phyloP scores from a whole-genome alignment of 2,888 invertebrate genomes.

The Erebia epiphron region DNA sequence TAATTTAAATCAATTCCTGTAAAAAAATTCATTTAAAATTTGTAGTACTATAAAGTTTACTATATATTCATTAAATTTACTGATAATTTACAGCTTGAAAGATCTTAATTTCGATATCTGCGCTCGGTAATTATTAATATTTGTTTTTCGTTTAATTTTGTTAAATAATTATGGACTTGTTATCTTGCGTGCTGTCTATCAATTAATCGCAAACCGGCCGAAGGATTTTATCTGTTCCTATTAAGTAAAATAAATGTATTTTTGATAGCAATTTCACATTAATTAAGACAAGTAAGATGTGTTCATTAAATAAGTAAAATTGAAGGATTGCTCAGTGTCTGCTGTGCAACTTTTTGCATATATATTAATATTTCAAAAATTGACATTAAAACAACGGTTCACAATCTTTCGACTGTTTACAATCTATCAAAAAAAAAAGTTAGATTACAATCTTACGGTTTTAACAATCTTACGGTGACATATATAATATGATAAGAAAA shows the following conservation, averaged over 20 bases:
- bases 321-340: background rate
- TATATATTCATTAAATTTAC: too few relatives aligned
- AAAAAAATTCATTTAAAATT: too few relatives aligned
- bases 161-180: conserved; percentile 4
- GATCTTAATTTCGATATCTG: conserved; percentile 6
- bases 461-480: too few relatives aligned
- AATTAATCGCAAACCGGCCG: conserved; percentile 6
- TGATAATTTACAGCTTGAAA: conserved; percentile 12
- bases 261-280: conserved; percentile 3
- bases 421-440: too few relatives aligned
- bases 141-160: conserved; percentile 16
- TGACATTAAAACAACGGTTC: too few relatives aligned
- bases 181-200: conserved; percentile 14
- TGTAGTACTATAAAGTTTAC: too few relatives aligned
- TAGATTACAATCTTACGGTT: too few relatives aligned
- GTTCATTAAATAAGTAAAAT: background rate
- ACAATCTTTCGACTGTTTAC: too few relatives aligned
- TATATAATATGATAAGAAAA: too few relatives aligned
- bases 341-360: too few relatives aligned
- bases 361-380: too few relatives aligned
- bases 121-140: background rate
- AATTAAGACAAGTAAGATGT: conserved; percentile 1
- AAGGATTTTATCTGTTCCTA: conserved; percentile 4
- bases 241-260: background rate
- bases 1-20: too few relatives aligned